Evolutionary conservation across 2,797 vertebrate species (phyloP).

Genomic region (Gadopsis bispinosus): DNA sequence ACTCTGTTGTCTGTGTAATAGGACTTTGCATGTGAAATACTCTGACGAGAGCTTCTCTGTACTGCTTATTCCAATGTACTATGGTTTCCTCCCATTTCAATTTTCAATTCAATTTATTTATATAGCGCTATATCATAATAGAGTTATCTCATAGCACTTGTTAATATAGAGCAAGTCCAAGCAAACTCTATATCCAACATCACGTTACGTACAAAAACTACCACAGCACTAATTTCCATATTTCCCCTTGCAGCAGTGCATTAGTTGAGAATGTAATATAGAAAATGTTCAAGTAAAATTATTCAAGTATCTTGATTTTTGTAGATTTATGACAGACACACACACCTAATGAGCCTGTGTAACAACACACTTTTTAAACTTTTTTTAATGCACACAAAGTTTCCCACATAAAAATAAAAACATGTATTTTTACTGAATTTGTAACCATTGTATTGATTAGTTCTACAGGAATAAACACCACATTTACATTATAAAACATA

Average conservation of each 20-base stretch:
- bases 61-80: background rate
- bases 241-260: background rate
- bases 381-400: background rate
- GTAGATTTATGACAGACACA: background rate
- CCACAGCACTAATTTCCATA: background rate
- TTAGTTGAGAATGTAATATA: background rate
- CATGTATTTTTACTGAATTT: background rate
- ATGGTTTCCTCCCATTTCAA: background rate
- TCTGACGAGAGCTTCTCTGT: background rate
- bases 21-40: background rate
- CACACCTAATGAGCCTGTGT: background rate
- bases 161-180: no score
- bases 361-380: background rate
- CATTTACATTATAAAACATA: background rate
- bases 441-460: background rate
- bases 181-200: no score
- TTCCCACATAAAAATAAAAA: background rate
- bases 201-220: background rate
- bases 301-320: background rate
- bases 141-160: no score
- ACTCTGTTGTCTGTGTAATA: background rate
- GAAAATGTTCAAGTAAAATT: background rate
- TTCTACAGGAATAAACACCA: background rate
- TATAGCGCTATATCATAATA: no score
- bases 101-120: no score